Percentiles rank a stretch among this genome's conserved stretches.
Evolutionary conservation across 2,113 vertebrate species (phyloP).

Genomic region (Cygnus buccinator): DNA sequence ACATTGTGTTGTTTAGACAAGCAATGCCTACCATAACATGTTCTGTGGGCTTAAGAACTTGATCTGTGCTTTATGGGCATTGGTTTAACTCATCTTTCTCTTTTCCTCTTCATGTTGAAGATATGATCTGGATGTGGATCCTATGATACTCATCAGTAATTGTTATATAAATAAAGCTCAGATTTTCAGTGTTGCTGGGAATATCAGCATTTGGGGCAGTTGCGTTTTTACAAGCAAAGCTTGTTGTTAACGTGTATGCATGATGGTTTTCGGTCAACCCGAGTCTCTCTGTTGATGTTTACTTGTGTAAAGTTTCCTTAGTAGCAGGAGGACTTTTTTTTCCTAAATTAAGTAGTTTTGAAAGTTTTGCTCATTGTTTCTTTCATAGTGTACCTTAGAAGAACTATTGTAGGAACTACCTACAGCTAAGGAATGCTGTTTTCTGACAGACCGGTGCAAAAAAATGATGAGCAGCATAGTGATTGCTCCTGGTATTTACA

Average conservation of each 20-base stretch:
- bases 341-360: neutral
- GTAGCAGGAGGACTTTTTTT: neutral
- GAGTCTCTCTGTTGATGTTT: neutral
- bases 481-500: neutral
- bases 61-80: neutral
- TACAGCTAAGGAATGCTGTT: neutral
- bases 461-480: neutral
- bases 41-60: neutral
- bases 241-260: neutral
- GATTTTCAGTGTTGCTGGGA: neutral
- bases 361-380: neutral
- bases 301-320: neutral
- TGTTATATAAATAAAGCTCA: neutral
- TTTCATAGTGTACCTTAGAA: neutral
- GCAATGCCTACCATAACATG: rapidly evolving
- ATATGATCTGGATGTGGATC: neutral
- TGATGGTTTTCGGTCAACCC: neutral
- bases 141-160: neutral
- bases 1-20: neutral
- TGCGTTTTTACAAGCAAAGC: neutral
- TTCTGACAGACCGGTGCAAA: neutral
- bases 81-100: neutral
- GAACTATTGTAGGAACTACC: rapidly evolving
- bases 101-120: neutral
- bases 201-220: neutral